These are phyloP conservation scores for Ichneumon xanthorius DNA, from an alignment of 2,888 invertebrate species.

Conservation along the genomic window DNA sequence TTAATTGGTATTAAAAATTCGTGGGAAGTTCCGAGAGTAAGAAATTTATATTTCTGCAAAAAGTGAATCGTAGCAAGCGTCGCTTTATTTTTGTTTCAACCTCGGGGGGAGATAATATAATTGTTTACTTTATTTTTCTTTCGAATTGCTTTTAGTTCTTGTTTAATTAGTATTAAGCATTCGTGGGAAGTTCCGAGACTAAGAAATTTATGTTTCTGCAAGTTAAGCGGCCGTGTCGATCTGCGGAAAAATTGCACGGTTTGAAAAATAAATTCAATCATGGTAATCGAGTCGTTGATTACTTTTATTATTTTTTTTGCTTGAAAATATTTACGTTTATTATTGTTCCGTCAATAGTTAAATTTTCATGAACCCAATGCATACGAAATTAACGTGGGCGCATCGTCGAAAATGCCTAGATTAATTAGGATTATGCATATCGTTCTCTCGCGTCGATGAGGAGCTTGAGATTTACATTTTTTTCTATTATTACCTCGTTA, in stretches of 20 bases:
- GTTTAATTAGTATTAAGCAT: too few species aligned
- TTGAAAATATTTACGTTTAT: not conserved
- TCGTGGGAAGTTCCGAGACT: too few species aligned
- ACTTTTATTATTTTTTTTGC: too few species aligned
- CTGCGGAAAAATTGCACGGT: too few species aligned
- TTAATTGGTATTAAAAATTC: too few species aligned
- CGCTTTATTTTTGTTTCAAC: not conserved
- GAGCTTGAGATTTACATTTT: not conserved
- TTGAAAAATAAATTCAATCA: too few species aligned
- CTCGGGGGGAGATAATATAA: not conserved
- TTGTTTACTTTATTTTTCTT: not conserved
- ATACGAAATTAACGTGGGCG: slow-evolving; percentile 45
- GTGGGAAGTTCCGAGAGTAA: too few species aligned
- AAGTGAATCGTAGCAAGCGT: not conserved
- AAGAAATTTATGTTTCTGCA: too few species aligned
- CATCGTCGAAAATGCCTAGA: not conserved
- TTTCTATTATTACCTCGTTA: not conserved
- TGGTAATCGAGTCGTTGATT: too few species aligned
- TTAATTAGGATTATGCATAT: slow-evolving; percentile 16
- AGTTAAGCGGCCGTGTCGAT: too few species aligned
- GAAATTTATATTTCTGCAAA: not conserved
- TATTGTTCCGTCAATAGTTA: not conserved
- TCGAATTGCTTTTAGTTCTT: not conserved
- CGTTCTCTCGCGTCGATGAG: slow-evolving; percentile 16
- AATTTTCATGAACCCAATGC: slow-evolving; percentile 29